Base-by-base conservation (phyloP, 2,113 vertebrate species). In the Calonectris borealis region DNA sequence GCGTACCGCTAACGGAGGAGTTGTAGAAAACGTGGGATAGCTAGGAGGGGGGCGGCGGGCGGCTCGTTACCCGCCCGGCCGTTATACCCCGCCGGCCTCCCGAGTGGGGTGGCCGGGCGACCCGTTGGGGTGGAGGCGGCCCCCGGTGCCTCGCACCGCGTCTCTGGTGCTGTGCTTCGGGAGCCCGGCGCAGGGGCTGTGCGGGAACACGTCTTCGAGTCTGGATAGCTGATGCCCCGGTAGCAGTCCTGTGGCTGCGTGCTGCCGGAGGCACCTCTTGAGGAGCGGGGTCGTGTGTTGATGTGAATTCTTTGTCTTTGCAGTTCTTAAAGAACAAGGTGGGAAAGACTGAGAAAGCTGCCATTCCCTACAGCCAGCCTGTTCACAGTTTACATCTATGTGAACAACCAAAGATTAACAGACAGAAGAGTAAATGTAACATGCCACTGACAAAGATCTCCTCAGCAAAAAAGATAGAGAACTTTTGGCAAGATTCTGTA, bases 271-370 rank as follows among this genome's bases (percentile, higher is more conserved):
- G 40, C 60, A 0, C 29, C 27, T 2, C 40, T 1, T 5, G 42
- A 93, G 57, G 78, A 16, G 76, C 11, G 61, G 36, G 82, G 75
- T 90, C 26, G 68, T 18, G 54, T 57, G 51, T 81, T 96, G 97
- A 90, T 92, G 54, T 87, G 70, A 34, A 4, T 44, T 44, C 92
- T 95, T 98, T 98, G 89, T 98, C 51, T 97, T 82, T 72, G 54
- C 97, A 99, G 99, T 98, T 99, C 96, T 97, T 99, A 68, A 99
- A 99, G 97, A 98, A 98, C 72, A 99, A 99, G 98, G 97, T 98
- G 66, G 98, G 96, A 96, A 98, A 98, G 94, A 68, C 93, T 5
- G 99, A 99, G 84, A 98, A 98, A 94, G 98, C 94, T 79, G 92
- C 80, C n/a, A 90, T 97, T 72, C 72, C 98, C 5, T 97, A 98